A percentile compares a stretch with the other conserved stretches of the same genome.
Conservation (phyloP, 2,888 invertebrate species). For the Papilio elwesi region DNA sequence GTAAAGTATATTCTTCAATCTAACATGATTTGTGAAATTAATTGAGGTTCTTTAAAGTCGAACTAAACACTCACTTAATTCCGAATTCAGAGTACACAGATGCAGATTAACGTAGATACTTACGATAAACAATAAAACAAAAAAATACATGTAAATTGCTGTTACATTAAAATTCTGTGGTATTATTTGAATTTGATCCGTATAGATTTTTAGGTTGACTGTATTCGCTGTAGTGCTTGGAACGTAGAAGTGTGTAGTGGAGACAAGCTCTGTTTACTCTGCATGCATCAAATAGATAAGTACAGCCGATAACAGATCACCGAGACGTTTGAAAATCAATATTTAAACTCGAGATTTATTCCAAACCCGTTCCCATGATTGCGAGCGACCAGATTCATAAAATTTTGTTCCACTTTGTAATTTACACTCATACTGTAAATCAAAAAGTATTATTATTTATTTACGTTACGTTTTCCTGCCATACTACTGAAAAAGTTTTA, state of each 20-base stretch:
- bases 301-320: slow-evolving; percentile 47
- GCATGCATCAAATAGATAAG: slow-evolving; percentile 44
- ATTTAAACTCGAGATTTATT: slow-evolving; percentile 55
- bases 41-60: too few relatives aligned
- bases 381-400: slow-evolving; percentile 36
- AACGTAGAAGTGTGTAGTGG: neutral
- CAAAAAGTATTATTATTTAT: neutral
- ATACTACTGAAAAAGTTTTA: too few relatives aligned
- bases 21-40: too few relatives aligned
- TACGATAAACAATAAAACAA: too few relatives aligned
- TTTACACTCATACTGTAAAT: neutral
- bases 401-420: slow-evolving; percentile 41
- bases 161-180: too few relatives aligned
- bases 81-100: too few relatives aligned
- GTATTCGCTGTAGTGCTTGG: neutral
- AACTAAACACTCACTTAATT: too few relatives aligned
- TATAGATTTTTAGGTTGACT: too few relatives aligned
- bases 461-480: too few relatives aligned
- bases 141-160: too few relatives aligned
- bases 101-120: too few relatives aligned
- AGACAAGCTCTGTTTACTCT: slow-evolving; percentile 38
- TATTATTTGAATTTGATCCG: too few relatives aligned
- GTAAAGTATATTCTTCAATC: neutral
- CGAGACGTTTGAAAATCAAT: slow-evolving; percentile 52
- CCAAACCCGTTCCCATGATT: slow-evolving; percentile 50